A percentile compares a stretch with the other conserved stretches of the same genome.
These are phyloP conservation scores for Martes martes DNA, from an alignment of 2,113 vertebrate species.

Conservation along the genomic window DNA sequence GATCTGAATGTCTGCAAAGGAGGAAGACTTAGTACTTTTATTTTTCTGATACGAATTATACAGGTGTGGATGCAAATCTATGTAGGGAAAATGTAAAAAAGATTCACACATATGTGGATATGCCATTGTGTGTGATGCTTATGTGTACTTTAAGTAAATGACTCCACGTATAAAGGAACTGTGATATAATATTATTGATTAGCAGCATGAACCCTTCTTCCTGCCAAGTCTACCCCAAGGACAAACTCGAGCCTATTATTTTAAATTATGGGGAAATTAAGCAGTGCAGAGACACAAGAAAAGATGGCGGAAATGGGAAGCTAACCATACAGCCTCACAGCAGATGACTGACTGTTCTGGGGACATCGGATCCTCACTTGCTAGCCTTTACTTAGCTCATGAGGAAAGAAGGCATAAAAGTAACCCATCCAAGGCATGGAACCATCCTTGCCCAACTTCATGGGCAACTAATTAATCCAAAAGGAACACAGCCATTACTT, in stretches of 20 bases:
- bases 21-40: background rate
- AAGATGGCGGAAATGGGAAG: background rate
- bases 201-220: background rate
- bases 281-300: background rate
- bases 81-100: background rate
- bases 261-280: conserved; percentile 6
- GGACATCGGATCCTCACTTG: background rate
- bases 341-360: background rate
- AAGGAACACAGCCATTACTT: conserved; percentile 43
- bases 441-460: background rate
- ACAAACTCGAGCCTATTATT: background rate
- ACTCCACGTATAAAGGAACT: background rate
- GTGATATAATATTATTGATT: background rate
- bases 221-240: background rate
- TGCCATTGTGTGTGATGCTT: background rate
- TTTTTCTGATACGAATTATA: background rate
- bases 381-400: background rate
- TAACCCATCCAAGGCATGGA: background rate
- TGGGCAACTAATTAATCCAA: background rate
- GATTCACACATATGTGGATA: background rate
- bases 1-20: background rate
- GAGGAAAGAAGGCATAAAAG: background rate
- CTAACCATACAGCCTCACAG: background rate
- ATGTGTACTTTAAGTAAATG: background rate
- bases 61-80: background rate